Conservation (phyloP, 2,888 invertebrate species). For the Cepaea hortensis region DNA sequence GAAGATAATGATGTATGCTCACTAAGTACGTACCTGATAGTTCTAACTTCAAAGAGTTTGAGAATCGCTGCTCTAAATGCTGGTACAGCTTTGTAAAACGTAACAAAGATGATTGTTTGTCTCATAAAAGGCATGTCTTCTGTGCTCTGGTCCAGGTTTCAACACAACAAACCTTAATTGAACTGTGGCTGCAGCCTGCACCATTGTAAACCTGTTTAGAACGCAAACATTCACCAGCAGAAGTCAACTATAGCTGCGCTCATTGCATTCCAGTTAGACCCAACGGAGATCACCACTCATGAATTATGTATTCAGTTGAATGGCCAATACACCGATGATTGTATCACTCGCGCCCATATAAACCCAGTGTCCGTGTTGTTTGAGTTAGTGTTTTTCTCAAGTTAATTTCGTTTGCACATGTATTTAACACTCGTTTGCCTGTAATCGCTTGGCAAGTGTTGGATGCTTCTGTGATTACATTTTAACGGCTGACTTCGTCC, state of each 20-base stretch:
- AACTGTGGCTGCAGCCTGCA: no score
- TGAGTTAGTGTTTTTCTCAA: background rate
- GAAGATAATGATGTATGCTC: no score
- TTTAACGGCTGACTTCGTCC: background rate
- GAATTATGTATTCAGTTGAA: background rate
- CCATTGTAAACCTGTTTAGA: no score
- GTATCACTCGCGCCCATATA: background rate
- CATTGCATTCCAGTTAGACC: background rate
- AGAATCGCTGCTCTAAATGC: no score
- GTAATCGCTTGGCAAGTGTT: background rate
- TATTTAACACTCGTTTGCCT: slow-evolving; percentile 5
- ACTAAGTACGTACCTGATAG: no score
- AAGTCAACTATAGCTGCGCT: background rate
- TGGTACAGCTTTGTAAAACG: no score
- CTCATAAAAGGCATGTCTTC: no score
- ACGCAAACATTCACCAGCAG: background rate
- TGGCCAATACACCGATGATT: background rate
- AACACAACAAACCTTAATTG: no score
- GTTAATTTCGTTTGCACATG: background rate
- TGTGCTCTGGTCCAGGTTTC: no score
- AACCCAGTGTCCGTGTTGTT: background rate
- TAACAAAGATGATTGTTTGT: no score
- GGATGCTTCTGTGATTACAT: background rate
- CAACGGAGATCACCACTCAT: background rate
- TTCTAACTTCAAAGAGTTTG: no score